Evolutionary conservation across 2,888 invertebrate species (phyloP), one percentile per base, ranked within the genome.

Genomic region (Anthrax anthrax): DNA sequence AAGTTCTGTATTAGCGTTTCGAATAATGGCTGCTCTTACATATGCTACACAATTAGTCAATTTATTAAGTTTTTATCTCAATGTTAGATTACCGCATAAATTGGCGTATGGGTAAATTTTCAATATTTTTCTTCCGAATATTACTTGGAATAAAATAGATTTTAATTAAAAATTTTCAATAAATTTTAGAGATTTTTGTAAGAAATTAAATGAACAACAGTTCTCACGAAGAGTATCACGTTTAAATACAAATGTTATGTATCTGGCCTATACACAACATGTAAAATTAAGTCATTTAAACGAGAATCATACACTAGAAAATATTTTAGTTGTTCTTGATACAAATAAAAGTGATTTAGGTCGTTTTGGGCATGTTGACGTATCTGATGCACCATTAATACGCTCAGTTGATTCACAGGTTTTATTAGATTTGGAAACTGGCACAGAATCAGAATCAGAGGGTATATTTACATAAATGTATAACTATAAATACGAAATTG

Each of bases 41-140:
- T 87, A 90, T 63, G 81, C 85, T 37, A 82, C 90, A 47, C 94
- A 94, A 71, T 73, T 94, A 55, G 76, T 85, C 40, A 79, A 82
- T 60, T 72, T 90, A 54, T 71, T 91, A 53, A 84, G 90, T 42
- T 87, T 81, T 72, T 84, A 84, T 63, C 73, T 92, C 51, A 86
- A 90, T 69, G 76, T 84, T 45, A 74, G 82, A 53, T 73, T 92
- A 61, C 92, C 92, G 36, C 79, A 81, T 56, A 80, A 79, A 64
- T 68, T 82, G 56, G 71, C 74, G 45, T 81, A 80, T 60, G 77
- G 79, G 80, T 80, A 60, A 57, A 32, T 13, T 38, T 43, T 38
- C 45, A 10, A 13, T 12, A 40, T 48, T 43, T n/a, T n/a, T n/a
- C n/a, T n/a, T n/a, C n/a, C 29, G 14, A 29, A 32, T 12, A 12